Conservation (phyloP, 2,797 vertebrate genomes). For the Phalanger gymnotis region DNA sequence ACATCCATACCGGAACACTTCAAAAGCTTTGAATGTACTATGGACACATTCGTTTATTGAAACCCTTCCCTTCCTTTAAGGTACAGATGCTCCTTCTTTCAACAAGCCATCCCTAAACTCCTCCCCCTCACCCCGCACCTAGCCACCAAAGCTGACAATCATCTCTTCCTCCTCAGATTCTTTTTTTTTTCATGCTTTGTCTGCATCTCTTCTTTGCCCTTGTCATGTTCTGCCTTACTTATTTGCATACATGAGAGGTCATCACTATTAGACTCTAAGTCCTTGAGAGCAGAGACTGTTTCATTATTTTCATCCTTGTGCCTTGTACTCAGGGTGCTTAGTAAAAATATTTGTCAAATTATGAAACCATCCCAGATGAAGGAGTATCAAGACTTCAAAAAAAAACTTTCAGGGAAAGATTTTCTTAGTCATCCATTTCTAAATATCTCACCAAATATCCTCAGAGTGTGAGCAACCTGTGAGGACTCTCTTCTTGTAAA, state of each 20-base stretch:
- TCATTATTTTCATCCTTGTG: background rate
- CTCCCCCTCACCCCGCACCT: background rate
- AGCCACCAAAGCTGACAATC: background rate
- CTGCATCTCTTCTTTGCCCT: background rate
- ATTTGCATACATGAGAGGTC: background rate
- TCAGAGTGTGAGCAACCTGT: background rate
- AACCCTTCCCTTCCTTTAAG: background rate
- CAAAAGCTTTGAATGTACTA: background rate
- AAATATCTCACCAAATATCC: background rate
- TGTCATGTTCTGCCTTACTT: background rate
- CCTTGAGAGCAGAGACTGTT: background rate
- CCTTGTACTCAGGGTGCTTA: background rate
- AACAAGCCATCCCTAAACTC: background rate
- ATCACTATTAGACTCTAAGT: background rate
- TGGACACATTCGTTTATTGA: background rate
- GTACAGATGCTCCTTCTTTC: background rate
- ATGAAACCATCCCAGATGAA: background rate
- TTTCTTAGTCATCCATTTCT: background rate
- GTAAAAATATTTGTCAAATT: background rate
- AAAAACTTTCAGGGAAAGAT: background rate
- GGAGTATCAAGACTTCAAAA: background rate
- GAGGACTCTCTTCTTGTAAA: background rate
- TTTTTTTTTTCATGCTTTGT: background rate
- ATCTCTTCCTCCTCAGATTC: background rate
- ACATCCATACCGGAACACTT: background rate